A percentile compares a stretch with the other conserved stretches of the same genome.
Evolutionary conservation across 2,888 invertebrate genomes (phyloP).

Genomic region (Allophyes oxyacanthae): DNA sequence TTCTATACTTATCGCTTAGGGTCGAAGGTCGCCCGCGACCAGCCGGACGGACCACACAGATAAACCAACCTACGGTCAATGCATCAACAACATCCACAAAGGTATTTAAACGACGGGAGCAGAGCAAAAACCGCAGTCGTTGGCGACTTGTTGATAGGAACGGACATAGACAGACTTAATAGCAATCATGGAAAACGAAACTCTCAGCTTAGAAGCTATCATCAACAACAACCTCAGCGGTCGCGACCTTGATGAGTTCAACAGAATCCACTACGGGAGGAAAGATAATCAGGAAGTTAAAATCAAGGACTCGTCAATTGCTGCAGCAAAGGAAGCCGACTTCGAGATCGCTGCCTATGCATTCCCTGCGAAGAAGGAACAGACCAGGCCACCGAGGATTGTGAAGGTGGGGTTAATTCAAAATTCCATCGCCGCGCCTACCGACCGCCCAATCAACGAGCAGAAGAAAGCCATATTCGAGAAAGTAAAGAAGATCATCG

Average conservation of each 20-base stretch:
- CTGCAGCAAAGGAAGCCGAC: conserved; percentile 89
- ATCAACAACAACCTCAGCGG: conserved; percentile 81
- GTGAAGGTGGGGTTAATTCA: conserved; percentile 97
- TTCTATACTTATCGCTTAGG: conserved; percentile 70
- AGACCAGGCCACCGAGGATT: conserved; percentile 91
- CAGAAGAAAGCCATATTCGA: conserved; percentile 95
- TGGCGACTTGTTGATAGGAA: conserved; percentile 48
- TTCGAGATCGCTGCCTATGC: conserved; percentile 86
- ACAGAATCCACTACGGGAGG: conserved; percentile 83
- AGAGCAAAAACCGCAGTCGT: conserved; percentile 64
- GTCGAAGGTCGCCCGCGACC: conserved; percentile 74
- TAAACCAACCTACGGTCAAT: conserved; percentile 59
- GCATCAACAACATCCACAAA: conserved; percentile 55
- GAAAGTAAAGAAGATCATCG: conserved; percentile 94
- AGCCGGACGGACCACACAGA: conserved; percentile 73
- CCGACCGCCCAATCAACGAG: conserved; percentile 92
- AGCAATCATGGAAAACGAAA: conserved; percentile 80
- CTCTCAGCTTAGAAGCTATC: conserved; percentile 81
- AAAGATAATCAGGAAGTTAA: conserved; percentile 77
- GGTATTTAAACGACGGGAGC: conserved; percentile 73
- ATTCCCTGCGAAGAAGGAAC: conserved; percentile 84
- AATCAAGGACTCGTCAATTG: conserved; percentile 83
- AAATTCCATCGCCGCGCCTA: conserved; percentile 94
- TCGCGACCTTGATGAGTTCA: conserved; percentile 82
- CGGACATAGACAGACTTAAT: conserved; percentile 42